Evolutionary conservation across 2,888 invertebrate genomes (phyloP).

Genomic region (Eupithecia dodoneata): DNA sequence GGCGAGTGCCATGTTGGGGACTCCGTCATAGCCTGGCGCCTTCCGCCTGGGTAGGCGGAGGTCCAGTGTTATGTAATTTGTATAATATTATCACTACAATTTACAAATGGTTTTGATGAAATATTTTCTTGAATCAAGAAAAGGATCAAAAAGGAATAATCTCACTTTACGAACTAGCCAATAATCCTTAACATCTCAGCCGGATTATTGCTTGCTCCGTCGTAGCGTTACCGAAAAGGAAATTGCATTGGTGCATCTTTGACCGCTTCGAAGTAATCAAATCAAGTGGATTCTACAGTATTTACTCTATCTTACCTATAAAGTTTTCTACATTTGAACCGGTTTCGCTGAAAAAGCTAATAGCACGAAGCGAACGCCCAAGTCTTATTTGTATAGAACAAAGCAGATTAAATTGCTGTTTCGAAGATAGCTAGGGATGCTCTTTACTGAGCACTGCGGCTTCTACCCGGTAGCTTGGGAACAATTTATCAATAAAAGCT

Average conservation of each 20-base stretch:
- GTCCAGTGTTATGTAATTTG: no score
- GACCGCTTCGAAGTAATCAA: slow-evolving; percentile 10
- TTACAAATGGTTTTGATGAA: not conserved
- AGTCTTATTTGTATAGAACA: slow-evolving; percentile 59
- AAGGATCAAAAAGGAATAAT: not conserved
- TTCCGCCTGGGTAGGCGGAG: no score
- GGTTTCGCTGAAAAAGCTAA: slow-evolving; percentile 3
- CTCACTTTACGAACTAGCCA: not conserved
- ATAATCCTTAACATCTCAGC: slow-evolving; percentile 2
- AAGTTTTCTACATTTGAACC: slow-evolving; percentile 1
- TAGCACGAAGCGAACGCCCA: slow-evolving; percentile 1
- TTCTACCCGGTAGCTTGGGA: slow-evolving; percentile 6
- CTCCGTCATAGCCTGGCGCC: no score
- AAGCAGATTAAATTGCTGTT: slow-evolving; percentile 72
- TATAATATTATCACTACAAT: no score
- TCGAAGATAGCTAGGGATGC: slow-evolving; percentile 55
- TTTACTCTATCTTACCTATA: slow-evolving; percentile 8
- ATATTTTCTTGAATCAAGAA: not conserved
- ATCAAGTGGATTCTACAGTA: slow-evolving; percentile 2
- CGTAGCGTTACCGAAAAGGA: not conserved
- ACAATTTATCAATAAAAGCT: slow-evolving; percentile 18
- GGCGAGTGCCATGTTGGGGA: no score
- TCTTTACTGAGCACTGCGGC: slow-evolving; percentile 40
- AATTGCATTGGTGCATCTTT: slow-evolving; percentile 8
- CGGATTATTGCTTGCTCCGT: not conserved